Percentiles rank a stretch among this genome's conserved stretches.
phyloP scores from a whole-genome alignment of 2,797 vertebrate species.

The Lithobates pipiens region DNA sequence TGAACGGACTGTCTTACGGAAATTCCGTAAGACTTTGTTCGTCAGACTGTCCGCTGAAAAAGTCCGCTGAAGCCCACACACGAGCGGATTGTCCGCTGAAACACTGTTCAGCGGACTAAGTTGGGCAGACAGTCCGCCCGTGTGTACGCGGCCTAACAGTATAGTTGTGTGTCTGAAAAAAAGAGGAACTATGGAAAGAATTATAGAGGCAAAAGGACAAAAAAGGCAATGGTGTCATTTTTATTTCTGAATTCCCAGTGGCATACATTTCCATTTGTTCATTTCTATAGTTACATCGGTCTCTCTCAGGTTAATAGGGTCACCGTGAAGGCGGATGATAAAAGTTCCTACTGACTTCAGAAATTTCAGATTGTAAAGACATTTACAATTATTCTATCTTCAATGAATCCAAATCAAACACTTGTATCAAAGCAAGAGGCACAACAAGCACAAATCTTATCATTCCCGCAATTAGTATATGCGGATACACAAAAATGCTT shows the following conservation, averaged over 20 bases:
- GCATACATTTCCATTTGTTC: background rate
- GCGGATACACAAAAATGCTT: constrained; percentile 18
- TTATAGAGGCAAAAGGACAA: background rate
- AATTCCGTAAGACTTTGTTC: too few relatives aligned
- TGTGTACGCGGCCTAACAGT: too few relatives aligned
- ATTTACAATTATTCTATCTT: constrained; percentile 12
- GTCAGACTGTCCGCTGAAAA: too few relatives aligned
- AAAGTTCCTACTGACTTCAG: constrained; percentile 19
- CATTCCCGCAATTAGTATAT: constrained; percentile 24
- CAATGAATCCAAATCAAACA: constrained; percentile 27
- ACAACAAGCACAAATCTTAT: constrained; percentile 32
- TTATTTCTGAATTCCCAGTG: constrained; percentile 14
- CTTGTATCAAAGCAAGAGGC: constrained; percentile 29
- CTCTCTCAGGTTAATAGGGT: constrained; percentile 40
- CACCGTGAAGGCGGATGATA: constrained; percentile 33
- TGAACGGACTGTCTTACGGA: too few relatives aligned
- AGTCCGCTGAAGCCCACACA: too few relatives aligned
- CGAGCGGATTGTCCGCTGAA: too few relatives aligned
- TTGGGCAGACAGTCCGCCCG: too few relatives aligned
- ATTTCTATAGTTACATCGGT: constrained; percentile 7
- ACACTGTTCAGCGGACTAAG: too few relatives aligned
- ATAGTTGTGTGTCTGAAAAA: background rate
- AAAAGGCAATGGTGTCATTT: background rate
- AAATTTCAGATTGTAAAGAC: constrained; percentile 33
- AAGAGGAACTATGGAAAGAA: background rate